These are phyloP conservation scores for Montifringilla adamsi DNA, from an alignment of 2,113 vertebrate species.

Conservation along the genomic window DNA sequence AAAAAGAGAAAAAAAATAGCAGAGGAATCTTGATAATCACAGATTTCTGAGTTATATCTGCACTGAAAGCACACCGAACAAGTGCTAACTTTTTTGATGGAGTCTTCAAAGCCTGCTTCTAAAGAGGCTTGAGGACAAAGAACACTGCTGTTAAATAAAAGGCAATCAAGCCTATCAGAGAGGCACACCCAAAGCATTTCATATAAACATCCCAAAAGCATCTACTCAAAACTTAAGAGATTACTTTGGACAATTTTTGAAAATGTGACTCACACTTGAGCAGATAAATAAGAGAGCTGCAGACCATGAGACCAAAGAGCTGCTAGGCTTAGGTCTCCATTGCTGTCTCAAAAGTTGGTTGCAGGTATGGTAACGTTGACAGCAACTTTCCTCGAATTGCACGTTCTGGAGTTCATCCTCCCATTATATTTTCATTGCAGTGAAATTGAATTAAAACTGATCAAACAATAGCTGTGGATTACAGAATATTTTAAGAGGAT, in stretches of 20 bases:
- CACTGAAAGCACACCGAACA: background rate
- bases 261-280: background rate
- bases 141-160: background rate
- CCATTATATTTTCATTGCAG: conserved; percentile 62
- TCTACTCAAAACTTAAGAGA: background rate
- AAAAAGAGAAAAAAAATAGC: background rate
- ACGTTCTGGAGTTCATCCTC: background rate
- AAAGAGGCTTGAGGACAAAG: background rate
- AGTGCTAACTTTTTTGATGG: background rate
- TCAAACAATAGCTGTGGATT: conserved; percentile 66
- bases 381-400: conserved; percentile 20
- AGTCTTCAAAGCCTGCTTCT: background rate
- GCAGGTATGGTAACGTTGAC: background rate
- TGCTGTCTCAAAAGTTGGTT: background rate
- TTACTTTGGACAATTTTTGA: background rate
- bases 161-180: background rate
- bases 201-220: background rate
- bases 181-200: background rate
- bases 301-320: background rate
- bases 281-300: background rate
- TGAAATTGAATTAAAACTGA: conserved; percentile 70
- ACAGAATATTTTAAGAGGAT: conserved; percentile 63
- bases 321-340: background rate
- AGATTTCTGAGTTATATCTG: background rate
- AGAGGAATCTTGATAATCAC: background rate